phyloP scores from a whole-genome alignment of 2,113 vertebrate species.

The Ramphastos sulfuratus region DNA sequence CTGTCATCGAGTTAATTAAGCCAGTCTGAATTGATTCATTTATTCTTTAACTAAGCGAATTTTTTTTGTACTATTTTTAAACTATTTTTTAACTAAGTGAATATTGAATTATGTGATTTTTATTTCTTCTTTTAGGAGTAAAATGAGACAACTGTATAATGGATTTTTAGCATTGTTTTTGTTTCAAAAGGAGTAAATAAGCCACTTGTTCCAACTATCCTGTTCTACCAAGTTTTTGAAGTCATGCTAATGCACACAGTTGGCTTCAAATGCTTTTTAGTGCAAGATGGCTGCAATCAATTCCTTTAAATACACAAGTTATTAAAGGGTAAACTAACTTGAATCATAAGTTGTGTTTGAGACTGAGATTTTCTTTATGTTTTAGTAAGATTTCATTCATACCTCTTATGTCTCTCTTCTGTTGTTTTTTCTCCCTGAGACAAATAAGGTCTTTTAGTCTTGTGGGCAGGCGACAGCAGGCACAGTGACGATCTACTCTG shows the following conservation, averaged over 20 bases:
- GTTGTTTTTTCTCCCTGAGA: not conserved
- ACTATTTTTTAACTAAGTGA: not conserved
- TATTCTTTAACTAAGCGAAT: not conserved
- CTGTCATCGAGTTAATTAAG: not conserved
- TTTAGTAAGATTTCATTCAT: not conserved
- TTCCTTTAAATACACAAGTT: not conserved
- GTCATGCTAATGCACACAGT: not conserved
- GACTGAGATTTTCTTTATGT: not conserved
- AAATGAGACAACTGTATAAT: not conserved
- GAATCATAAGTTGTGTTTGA: not conserved
- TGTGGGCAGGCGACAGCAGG: not conserved
- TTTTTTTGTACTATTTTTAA: too few species aligned
- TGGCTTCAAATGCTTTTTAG: not conserved
- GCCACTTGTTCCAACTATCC: not conserved
- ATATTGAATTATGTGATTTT: not conserved
- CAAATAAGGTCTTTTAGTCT: not conserved
- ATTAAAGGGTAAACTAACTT: not conserved
- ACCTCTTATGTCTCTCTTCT: not conserved
- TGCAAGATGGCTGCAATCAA: not conserved
- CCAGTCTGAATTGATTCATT: not conserved
- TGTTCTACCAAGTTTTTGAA: not conserved
- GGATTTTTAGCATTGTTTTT: not conserved
- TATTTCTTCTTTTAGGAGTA: not conserved
- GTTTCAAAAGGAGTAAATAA: not conserved
- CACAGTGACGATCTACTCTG: not conserved